Conservation (phyloP, 2,888 invertebrate genomes). For the Cephalotes varians region DNA sequence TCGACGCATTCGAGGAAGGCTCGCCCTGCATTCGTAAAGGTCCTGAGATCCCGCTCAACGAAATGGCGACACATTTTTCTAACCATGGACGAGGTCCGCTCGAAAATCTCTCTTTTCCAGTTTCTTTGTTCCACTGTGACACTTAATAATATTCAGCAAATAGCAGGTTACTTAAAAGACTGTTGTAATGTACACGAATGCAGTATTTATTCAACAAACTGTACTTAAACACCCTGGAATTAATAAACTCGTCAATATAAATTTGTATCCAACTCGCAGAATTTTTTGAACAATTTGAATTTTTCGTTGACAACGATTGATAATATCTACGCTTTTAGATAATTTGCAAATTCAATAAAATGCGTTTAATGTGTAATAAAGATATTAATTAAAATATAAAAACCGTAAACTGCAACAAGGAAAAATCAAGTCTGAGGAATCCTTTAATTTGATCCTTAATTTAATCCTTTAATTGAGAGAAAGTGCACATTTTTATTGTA, state of each 20-base stretch:
- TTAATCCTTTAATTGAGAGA: not conserved
- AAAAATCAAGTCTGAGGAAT: not conserved
- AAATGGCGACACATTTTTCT: slow-evolving; percentile 33
- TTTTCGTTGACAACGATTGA: not conserved
- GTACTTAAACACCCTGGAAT: not conserved
- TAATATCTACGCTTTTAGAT: not conserved
- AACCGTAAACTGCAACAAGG: not conserved
- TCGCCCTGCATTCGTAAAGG: slow-evolving; percentile 50
- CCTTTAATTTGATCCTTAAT: too few relatives aligned
- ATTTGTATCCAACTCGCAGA: not conserved
- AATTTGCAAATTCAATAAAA: not conserved
- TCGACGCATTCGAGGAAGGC: slow-evolving; percentile 44
- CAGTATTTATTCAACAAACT: not conserved
- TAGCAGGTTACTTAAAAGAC: not conserved
- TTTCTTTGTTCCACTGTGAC: not conserved
- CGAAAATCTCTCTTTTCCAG: slow-evolving; percentile 30
- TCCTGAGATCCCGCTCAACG: slow-evolving; percentile 63
- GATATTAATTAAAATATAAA: not conserved
- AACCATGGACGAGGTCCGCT: not conserved
- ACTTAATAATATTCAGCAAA: not conserved
- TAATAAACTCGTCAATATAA: not conserved
- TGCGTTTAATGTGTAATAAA: not conserved
- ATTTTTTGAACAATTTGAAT: not conserved
- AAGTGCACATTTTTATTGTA: not conserved
- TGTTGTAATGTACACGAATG: not conserved